Base-by-base conservation (phyloP, 92 coral and sea anemone species). In the Heliopora coerulea region DNA sequence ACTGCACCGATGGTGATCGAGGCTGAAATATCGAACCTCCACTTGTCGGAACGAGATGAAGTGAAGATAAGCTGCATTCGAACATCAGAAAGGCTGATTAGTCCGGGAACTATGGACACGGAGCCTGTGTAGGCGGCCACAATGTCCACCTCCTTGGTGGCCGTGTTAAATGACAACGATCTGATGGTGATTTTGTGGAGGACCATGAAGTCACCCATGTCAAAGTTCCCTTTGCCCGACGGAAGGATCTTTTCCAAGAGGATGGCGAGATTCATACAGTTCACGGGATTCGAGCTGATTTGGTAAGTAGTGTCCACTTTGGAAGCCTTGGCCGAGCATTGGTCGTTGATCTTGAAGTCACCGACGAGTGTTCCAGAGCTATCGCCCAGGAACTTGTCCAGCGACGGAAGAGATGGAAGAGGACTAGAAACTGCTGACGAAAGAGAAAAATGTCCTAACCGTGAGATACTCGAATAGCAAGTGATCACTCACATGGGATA, bases 201-300 rank as follows among this genome's bases (percentile, higher is more conserved):
- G 6, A 19, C 19, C 74, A 44, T 44, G 59, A 67, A 67, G 1
- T 3, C 30, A 20, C 34, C 35, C 57, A 52, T 42, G 14, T 67
- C 74, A 23, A 67, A 67, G 39, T 67, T 67, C 0, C 57, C 59
- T 67, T 44, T 46, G 37, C 21, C 59, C 13, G 44, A n/a, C 7
- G 74, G 59, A 0, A 44, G 20, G 9, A 48, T 20, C 2, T 20
- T 26, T 44, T 44, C 19, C 40, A 67, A 46, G 2, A 67, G 40
- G 40, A n/a, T 67, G 11, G 28, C 52, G 20, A 67, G 58, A 30
- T 44, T 67, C 24, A 67, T 21, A 32, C 74, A 67, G 33, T 67
- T 35, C 7, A 59, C 24, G 19, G 74, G 74, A 20, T 17, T 44
- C 0, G 59, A 40, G 46, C 74, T 32, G 54, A 49, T 27, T 67